phyloP scores from a whole-genome alignment of 2,888 invertebrate genomes.

The Gnatocerus cornutus region DNA sequence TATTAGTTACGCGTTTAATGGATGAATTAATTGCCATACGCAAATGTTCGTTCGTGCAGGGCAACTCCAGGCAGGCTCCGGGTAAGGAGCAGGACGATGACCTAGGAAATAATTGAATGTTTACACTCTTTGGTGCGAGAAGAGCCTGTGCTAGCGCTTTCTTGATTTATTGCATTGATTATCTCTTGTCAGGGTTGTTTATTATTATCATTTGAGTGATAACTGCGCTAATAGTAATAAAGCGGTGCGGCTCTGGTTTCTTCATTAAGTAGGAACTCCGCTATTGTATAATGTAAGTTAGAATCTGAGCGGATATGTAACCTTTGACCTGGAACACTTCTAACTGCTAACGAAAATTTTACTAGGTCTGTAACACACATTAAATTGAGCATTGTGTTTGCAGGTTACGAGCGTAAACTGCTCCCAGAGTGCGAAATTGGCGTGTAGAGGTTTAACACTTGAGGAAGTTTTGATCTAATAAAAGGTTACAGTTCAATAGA shows the following conservation, averaged over 20 bases:
- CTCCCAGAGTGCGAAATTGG: neutral
- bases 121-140: slow-evolving; percentile 28
- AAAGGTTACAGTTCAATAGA: too few species aligned
- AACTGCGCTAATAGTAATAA: slow-evolving; percentile 16
- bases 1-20: slow-evolving; percentile 47
- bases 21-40: slow-evolving; percentile 48
- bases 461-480: neutral
- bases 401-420: neutral
- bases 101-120: slow-evolving; percentile 49
- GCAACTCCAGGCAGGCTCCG: slow-evolving; percentile 36
- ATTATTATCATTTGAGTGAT: neutral
- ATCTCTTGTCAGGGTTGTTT: slow-evolving; percentile 12
- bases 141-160: slow-evolving; percentile 3
- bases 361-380: slow-evolving; percentile 35
- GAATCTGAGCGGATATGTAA: slow-evolving; percentile 34
- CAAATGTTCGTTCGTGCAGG: slow-evolving; percentile 51
- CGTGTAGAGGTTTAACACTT: neutral
- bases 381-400: slow-evolving; percentile 15
- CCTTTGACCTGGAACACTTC: slow-evolving; percentile 38
- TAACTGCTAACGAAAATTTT: slow-evolving; percentile 23
- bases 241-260: slow-evolving; percentile 6
- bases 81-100: slow-evolving; percentile 50
- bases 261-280: slow-evolving; percentile 6
- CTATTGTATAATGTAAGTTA: slow-evolving; percentile 29
- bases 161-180: slow-evolving; percentile 27